Base-by-base conservation (phyloP, 2,113 vertebrate species). In the Sebastes fasciatus region DNA sequence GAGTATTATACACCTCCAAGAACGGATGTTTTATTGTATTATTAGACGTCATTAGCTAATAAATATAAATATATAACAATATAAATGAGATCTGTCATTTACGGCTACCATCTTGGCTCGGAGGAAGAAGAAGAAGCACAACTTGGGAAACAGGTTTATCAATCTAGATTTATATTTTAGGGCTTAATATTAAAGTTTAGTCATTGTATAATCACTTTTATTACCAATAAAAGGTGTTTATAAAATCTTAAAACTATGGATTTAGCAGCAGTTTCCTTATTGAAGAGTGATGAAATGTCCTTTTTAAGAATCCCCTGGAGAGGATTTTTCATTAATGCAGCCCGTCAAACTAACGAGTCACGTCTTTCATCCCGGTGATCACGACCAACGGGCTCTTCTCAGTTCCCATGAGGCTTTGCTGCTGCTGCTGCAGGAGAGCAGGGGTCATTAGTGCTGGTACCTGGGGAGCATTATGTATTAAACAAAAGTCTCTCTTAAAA, bases 401-500 rank as follows among this genome's bases (percentile, higher is more conserved):
- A 26, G 13, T 21, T 83, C 81, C 77, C 62, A 42, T 77, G 77
- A 84, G 69, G 78, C 82, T 84, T 78, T 65, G 73, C 49, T 45
- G 71, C 6, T 0, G 46, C 6, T 71, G 61, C 46, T 19, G 62
- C 34, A 34, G 19, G 19, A 26, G 70, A 1, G 46, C 46, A n/a
- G 45, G 34, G 71, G 46, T 74, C 64, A 54, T 62, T 21, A 54
- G 26, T 12, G 80, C 34, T 5, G 14, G 9, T 48, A 68, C 9
- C 42, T 48, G 54, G 61, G 54, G 55, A 72, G 43, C 11, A 1
- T 0, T 1, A 34, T 34, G 6, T 19, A 16, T 72, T n/a, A n/a
- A 43, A 51, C 54, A 10, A 13, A 77, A 43, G 9, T 10, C n/a
- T 55, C 9, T 2, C 9, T 21, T 4, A 16, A 52, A 51, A 34